phyloP scores from a whole-genome alignment of 2,888 invertebrate genomes.

The Troides oblongomaculatus region DNA sequence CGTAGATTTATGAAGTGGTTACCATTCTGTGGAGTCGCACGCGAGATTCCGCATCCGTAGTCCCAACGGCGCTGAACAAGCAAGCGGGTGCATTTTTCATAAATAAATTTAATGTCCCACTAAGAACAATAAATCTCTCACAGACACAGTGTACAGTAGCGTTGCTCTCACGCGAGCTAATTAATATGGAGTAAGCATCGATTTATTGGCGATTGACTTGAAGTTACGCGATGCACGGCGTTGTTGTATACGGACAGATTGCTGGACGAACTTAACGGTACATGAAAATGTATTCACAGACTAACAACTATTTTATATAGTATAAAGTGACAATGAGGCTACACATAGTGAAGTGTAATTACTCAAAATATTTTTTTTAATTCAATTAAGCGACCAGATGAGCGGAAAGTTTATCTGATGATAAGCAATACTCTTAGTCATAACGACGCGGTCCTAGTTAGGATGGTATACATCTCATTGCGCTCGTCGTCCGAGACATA shows the following conservation, averaged over 20 bases:
- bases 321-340: no score
- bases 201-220: constrained; percentile 58
- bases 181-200: constrained; percentile 70
- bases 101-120: constrained; percentile 60
- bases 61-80: constrained; percentile 38
- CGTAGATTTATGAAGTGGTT: constrained; percentile 36
- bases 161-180: constrained; percentile 65
- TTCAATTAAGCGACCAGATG: no score
- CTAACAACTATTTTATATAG: no score
- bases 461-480: no score
- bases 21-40: constrained; percentile 35
- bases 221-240: constrained; percentile 43
- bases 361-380: no score
- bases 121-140: constrained; percentile 55
- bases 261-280: not conserved
- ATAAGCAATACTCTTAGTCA: no score
- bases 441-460: no score
- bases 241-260: constrained; percentile 34
- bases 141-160: constrained; percentile 59
- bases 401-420: no score
- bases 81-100: constrained; percentile 58
- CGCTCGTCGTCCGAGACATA: no score
- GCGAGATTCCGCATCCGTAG: constrained; percentile 39
- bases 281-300: not conserved
- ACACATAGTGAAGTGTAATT: no score